phyloP scores from a whole-genome alignment of 1,140 invertebrate genomes.

The Neuroterus valhalla region DNA sequence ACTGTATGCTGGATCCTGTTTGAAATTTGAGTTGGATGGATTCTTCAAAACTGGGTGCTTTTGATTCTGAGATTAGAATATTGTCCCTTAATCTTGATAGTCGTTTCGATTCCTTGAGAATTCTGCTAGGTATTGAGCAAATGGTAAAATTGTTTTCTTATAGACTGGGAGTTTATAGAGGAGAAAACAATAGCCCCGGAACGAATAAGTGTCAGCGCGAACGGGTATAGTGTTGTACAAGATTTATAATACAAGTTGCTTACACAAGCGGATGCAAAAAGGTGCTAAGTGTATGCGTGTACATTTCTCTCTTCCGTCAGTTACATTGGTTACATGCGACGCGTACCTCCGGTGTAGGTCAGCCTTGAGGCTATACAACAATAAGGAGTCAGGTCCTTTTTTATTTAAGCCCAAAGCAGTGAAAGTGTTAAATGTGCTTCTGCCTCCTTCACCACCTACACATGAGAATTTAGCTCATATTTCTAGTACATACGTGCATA shows the following conservation, averaged over 20 bases:
- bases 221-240: slow-evolving; percentile 32
- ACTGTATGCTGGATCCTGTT: no score
- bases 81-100: no score
- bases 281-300: slow-evolving; percentile 68
- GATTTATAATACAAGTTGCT: slow-evolving; percentile 41
- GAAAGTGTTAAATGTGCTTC: slow-evolving; percentile 50
- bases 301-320: slow-evolving; percentile 53
- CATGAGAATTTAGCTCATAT: no score
- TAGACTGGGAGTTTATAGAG: not conserved
- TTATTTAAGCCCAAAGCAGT: slow-evolving; percentile 50
- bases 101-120: no score
- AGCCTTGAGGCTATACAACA: slow-evolving; percentile 23
- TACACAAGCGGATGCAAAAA: slow-evolving; percentile 70
- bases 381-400: slow-evolving; percentile 37
- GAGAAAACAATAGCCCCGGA: slow-evolving; percentile 41
- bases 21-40: no score
- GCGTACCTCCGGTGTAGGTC: no score
- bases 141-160: no score
- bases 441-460: not conserved
- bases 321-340: not conserved
- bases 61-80: no score
- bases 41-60: no score
- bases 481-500: no score
- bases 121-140: no score
- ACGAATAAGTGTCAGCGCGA: slow-evolving; percentile 16